Conservation (phyloP, 1,140 invertebrate species). For the Atopsyche davidsoni region DNA sequence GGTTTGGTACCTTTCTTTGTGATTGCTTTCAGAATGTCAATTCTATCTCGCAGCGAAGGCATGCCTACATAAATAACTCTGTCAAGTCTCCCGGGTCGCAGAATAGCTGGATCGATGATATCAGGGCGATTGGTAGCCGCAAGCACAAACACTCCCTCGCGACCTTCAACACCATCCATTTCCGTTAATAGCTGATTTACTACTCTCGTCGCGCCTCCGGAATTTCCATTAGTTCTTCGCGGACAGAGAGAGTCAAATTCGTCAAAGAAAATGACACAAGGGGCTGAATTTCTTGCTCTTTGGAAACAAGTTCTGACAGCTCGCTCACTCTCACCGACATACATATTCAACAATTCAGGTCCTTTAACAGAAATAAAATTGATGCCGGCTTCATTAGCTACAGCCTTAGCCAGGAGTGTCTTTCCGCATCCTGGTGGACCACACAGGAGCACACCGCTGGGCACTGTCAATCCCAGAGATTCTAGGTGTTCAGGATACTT, state of each 20-base stretch:
- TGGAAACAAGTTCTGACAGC: slow-evolving; percentile 93
- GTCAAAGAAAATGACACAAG: slow-evolving; percentile 99
- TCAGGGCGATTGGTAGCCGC: slow-evolving; percentile 96
- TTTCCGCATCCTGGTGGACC: slow-evolving; percentile 95
- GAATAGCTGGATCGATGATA: slow-evolving; percentile 92
- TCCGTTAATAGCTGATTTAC: slow-evolving; percentile 97
- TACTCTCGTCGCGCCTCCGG: slow-evolving; percentile 69
- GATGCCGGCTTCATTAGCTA: slow-evolving; percentile 93
- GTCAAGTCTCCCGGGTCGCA: slow-evolving; percentile 91
- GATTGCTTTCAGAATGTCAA: slow-evolving; percentile 83
- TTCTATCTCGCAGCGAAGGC: slow-evolving; percentile 70
- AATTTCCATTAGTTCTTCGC: slow-evolving; percentile 69
- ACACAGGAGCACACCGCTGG: slow-evolving; percentile 85
- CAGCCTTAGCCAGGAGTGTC: slow-evolving; percentile 87
- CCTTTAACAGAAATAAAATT: slow-evolving; percentile 98
- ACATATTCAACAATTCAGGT: slow-evolving; percentile 95
- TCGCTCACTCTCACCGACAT: slow-evolving; percentile 97
- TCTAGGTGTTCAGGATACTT: slow-evolving; percentile 75
- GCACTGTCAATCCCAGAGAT: slow-evolving; percentile 66
- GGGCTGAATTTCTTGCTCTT: slow-evolving; percentile 87
- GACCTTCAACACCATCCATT: slow-evolving; percentile 93
- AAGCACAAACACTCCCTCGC: slow-evolving; percentile 88
- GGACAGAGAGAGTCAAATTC: slow-evolving; percentile 97
- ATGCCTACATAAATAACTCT: slow-evolving; percentile 92
- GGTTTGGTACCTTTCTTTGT: slow-evolving; percentile 86